Base-by-base conservation (phyloP, 2,888 invertebrate species). In the Flexamia atlantica region DNA sequence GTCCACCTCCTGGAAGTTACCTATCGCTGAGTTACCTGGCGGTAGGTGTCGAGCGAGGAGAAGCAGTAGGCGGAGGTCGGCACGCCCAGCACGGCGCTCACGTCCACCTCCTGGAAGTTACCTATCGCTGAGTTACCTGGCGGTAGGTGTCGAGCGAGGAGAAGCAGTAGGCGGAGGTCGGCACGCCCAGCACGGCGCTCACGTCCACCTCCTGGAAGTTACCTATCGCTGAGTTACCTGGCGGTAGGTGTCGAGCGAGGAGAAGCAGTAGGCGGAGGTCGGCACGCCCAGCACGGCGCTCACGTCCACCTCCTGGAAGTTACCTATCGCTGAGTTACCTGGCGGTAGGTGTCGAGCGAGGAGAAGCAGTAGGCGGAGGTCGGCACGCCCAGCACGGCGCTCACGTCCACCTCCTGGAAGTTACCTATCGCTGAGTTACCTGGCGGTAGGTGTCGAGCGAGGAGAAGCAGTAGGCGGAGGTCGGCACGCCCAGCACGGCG, bases 191-290 rank as follows among this genome's bases (percentile, higher is more conserved):
- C 17, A 53, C 53, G 12, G 7, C 17, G 20, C 30, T 14, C 9
- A 79, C 25, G 53, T 79, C 79, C 53, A 53, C 25, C 30, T 79
- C 79, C 50, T 53, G 25, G 79, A 79, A 79, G 79, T 23, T 53
- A 4, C 5, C n/a, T n/a, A n/a, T n/a, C n/a, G n/a, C n/a, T n/a
- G n/a, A n/a, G n/a, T n/a, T n/a, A n/a, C n/a, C n/a, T n/a, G n/a
- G n/a, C n/a, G 25, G 53, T 53, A 79, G 1, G 79, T 79, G 30
- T 79, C 79, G 28, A 79, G 30, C 17, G 53, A 23, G 17, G 79
- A 79, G 79, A 53, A 79, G 30, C 25, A 46, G 79, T 53, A 79
- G 17, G 53, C 50, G 10, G 79, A 28, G 53, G 53, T 25, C 23
- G 30, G n/a, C n/a, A 79, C 25, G 5, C 79, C 79, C 30, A 79